A percentile compares a stretch with the other conserved stretches of the same genome.
Evolutionary conservation across 2,797 vertebrate genomes (phyloP).

Genomic region (Peromyscus melanophrys): DNA sequence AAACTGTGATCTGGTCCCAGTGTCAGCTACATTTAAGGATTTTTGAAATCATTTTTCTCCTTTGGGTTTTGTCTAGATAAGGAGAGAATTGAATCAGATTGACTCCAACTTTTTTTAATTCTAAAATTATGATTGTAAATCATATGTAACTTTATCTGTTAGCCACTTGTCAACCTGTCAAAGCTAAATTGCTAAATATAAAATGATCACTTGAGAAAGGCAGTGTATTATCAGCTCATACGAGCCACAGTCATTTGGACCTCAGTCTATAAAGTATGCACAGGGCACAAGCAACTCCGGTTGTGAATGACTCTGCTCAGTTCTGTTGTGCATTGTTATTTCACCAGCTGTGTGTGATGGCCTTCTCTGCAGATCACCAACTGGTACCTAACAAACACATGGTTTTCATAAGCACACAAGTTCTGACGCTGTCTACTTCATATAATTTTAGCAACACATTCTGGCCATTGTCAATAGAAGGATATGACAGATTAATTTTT

Average conservation of each 20-base stretch:
- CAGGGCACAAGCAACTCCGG: slow-evolving; percentile 38
- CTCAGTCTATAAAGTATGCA: not conserved
- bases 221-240: not conserved
- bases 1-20: not conserved
- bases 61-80: slow-evolving; percentile 26
- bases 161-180: not conserved
- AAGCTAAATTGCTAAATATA: slow-evolving; percentile 47
- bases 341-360: slow-evolving; percentile 23
- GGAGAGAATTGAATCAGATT: slow-evolving; percentile 8
- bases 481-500: slow-evolving; percentile 74
- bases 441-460: slow-evolving; percentile 78
- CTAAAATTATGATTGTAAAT: slow-evolving; percentile 53
- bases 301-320: slow-evolving; percentile 4
- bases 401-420: slow-evolving; percentile 67
- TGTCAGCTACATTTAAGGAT: not conserved
- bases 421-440: slow-evolving; percentile 61
- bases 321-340: slow-evolving; percentile 21
- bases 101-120: not conserved
- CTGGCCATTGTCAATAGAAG: slow-evolving; percentile 74
- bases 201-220: slow-evolving; percentile 48
- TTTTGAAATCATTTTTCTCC: slow-evolving; percentile 44
- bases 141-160: slow-evolving; percentile 9
- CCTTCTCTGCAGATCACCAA: slow-evolving; percentile 43
- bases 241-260: slow-evolving; percentile 20
- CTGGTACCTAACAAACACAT: slow-evolving; percentile 59